These are phyloP conservation scores for Andrena dorsata DNA, from an alignment of 2,888 invertebrate species.

Conservation along the genomic window DNA sequence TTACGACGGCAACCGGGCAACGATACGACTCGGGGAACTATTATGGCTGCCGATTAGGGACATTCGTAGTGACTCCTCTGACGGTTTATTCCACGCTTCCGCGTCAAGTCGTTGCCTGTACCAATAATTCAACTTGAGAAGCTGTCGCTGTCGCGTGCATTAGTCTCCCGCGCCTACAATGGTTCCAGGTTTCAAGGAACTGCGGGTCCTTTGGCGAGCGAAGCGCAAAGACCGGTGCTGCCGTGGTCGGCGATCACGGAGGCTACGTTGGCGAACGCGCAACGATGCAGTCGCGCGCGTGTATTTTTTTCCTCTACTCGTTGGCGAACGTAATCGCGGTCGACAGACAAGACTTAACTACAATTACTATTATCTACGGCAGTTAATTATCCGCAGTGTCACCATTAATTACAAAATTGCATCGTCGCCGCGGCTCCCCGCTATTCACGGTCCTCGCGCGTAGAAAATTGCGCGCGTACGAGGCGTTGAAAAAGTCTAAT, in stretches of 20 bases:
- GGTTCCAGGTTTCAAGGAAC: conserved; percentile 79
- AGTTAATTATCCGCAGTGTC: conserved; percentile 82
- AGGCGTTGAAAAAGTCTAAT: conserved; percentile 55
- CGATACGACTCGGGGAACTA: not conserved
- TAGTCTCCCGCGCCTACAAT: conserved; percentile 71
- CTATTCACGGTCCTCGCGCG: conserved; percentile 31
- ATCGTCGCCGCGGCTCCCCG: conserved; percentile 54
- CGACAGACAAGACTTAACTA: conserved; percentile 67
- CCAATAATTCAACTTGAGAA: not conserved
- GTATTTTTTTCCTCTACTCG: conserved; percentile 25
- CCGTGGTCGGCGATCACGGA: conserved; percentile 7
- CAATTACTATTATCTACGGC: conserved; percentile 80
- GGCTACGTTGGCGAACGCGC: conserved; percentile 16
- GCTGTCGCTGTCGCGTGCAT: conserved; percentile 31
- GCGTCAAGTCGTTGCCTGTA: not conserved
- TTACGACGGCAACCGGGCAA: no score
- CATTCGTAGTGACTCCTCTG: not conserved
- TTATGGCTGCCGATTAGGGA: not conserved
- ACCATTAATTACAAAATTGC: conserved; percentile 83
- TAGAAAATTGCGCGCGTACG: conserved; percentile 51
- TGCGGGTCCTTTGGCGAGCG: conserved; percentile 18
- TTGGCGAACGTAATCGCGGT: conserved; percentile 37
- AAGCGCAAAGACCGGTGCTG: conserved; percentile 14
- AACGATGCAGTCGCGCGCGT: conserved; percentile 15
- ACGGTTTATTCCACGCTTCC: not conserved